Conservation (phyloP, 2,797 vertebrate genomes). For the Aotus griseimembra region DNA sequence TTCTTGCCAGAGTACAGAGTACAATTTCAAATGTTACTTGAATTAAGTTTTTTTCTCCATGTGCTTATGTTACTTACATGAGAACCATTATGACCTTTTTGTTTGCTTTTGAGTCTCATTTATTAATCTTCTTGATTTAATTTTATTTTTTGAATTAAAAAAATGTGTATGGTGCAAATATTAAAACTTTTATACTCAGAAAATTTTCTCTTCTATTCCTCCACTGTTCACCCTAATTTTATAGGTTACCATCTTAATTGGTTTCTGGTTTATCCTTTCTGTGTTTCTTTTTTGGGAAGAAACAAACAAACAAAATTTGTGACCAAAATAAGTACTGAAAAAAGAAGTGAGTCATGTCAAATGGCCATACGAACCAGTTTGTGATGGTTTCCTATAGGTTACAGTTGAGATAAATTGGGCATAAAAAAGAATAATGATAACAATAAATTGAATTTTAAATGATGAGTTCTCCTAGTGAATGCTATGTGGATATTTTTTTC, state of each 20-base stretch:
- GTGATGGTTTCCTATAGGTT: background rate
- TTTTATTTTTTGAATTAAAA: constrained; percentile 20
- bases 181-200: background rate
- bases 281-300: background rate
- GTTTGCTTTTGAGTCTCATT: background rate
- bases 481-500: background rate
- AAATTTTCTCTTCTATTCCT: background rate
- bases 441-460: constrained; percentile 5
- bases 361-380: background rate
- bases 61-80: background rate
- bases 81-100: background rate
- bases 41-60: background rate
- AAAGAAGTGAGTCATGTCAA: background rate
- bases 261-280: background rate
- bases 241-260: background rate
- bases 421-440: background rate
- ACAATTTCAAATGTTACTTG: constrained; percentile 31
- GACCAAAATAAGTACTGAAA: background rate
- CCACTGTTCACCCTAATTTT: background rate
- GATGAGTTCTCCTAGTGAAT: background rate
- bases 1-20: background rate
- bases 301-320: background rate
- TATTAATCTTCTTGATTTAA: background rate
- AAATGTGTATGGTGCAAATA: background rate
- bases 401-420: background rate